Conservation (phyloP, 2,888 invertebrate genomes). For the Acanthacorydalis orientalis region DNA sequence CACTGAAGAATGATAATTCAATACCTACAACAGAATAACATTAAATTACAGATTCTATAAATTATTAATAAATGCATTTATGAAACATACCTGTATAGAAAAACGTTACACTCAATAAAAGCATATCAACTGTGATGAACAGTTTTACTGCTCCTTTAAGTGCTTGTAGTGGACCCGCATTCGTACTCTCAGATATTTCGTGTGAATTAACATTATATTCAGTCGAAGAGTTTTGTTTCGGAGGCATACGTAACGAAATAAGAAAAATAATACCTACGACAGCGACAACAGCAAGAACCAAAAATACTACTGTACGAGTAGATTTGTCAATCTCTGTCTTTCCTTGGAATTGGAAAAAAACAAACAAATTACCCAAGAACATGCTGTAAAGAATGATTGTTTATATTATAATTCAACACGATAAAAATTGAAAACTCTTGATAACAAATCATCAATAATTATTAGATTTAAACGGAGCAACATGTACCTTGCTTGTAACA, state of each 20-base stretch:
- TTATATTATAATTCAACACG: not conserved
- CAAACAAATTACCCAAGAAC: slow-evolving; percentile 89
- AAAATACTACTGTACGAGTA: slow-evolving; percentile 65
- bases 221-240: slow-evolving; percentile 21
- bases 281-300: slow-evolving; percentile 56
- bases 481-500: slow-evolving; percentile 71
- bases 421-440: not conserved
- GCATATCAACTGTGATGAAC: slow-evolving; percentile 69
- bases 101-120: slow-evolving; percentile 69
- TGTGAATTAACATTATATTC: no score
- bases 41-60: not conserved
- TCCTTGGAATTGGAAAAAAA: slow-evolving; percentile 79
- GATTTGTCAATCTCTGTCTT: slow-evolving; percentile 50
- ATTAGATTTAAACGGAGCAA: not conserved
- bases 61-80: not conserved
- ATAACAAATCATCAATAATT: not conserved
- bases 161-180: slow-evolving; percentile 45
- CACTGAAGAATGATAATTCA: slow-evolving; percentile 88
- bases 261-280: slow-evolving; percentile 54
- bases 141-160: slow-evolving; percentile 58
- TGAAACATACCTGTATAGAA: slow-evolving; percentile 64
- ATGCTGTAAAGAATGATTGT: slow-evolving; percentile 44
- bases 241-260: slow-evolving; percentile 39
- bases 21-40: slow-evolving; percentile 40
- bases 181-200: slow-evolving; percentile 21